A percentile compares a stretch with the other conserved stretches of the same genome.
Evolutionary conservation across 2,113 vertebrate species (phyloP).

Genomic region (Melierax canorus): DNA sequence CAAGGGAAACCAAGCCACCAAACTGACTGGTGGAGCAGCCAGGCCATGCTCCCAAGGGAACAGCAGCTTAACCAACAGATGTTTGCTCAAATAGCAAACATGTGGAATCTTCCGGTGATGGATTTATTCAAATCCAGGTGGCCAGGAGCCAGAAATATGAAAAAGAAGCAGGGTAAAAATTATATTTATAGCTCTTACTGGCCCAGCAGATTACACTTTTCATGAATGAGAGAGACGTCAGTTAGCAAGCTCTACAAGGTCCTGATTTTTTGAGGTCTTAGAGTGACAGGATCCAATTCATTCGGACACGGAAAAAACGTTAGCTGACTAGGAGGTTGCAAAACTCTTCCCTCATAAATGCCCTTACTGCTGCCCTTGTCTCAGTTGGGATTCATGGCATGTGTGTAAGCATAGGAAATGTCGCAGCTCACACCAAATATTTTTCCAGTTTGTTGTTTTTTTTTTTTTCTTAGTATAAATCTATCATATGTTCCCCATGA

Average conservation of each 20-base stretch:
- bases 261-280: neutral
- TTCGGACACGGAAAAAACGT: neutral
- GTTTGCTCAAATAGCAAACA: conserved; percentile 63
- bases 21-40: conserved; percentile 3
- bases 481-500: neutral
- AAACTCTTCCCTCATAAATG: neutral
- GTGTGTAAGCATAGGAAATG: neutral
- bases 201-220: conserved; percentile 26
- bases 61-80: conserved; percentile 56
- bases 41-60: conserved; percentile 36
- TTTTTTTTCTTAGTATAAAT: neutral
- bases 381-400: neutral
- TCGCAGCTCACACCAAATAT: neutral
- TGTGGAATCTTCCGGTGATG: conserved; percentile 60
- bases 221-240: conserved; percentile 30
- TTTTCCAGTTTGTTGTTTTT: neutral
- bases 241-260: neutral
- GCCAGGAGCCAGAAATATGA: conserved; percentile 43
- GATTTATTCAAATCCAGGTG: conserved; percentile 63
- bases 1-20: conserved; percentile 41
- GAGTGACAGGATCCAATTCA: neutral
- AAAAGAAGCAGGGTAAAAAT: conserved; percentile 7
- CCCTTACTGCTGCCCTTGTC: neutral
- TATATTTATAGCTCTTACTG: conserved; percentile 37
- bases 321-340: neutral